Evolutionary conservation across 2,113 vertebrate genomes (phyloP), one percentile per base, ranked within the genome.

Genomic region (Tricholaema leucomelas): DNA sequence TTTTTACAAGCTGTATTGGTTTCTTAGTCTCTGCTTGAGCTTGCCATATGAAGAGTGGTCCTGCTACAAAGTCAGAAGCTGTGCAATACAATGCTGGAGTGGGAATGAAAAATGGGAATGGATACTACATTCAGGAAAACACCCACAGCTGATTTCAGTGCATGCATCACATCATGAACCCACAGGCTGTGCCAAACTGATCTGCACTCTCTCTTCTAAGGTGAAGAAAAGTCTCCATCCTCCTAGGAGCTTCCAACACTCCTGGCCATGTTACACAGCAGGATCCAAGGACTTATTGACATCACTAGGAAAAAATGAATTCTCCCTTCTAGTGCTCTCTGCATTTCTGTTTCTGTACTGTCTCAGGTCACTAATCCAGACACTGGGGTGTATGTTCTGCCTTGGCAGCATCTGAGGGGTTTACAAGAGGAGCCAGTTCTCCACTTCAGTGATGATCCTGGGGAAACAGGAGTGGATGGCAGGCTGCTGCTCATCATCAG

Each of bases 401-500:
- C 67, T 66, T 73, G 59, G 87, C 35, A 79, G 50, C 27, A 25
- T 3, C 7, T 25, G 78, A 76, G 27, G 44, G 52, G 5, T 72
- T 93, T 61, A 67, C 6, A 78, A 87, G 35, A 82, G 14, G 16
- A 84, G 19, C 7, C 70, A 85, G 59, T 25, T 86, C 55, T n/a
- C 12, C 0, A 0, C 84, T 86, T 90, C 3, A 8, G 58, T 65
- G 73, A 54, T 8, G 20, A 31, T 8, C 35, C 23, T 9, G 20
- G 71, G 81, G 63, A 95, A 89, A 66, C 46, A 55, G 31, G 21
- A 92, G 23, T 13, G 74, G 46, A 76, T 1, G 5, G 9, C 28
- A 80, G 66, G n/a, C 84, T 91, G 70, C 58, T 94, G 87, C 64
- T 93, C 67, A 61, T 69, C 2, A 24, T 81, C 81, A 91, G 58